Base-by-base conservation (phyloP, 2,888 invertebrate genomes). In the Spodoptera littoralis region DNA sequence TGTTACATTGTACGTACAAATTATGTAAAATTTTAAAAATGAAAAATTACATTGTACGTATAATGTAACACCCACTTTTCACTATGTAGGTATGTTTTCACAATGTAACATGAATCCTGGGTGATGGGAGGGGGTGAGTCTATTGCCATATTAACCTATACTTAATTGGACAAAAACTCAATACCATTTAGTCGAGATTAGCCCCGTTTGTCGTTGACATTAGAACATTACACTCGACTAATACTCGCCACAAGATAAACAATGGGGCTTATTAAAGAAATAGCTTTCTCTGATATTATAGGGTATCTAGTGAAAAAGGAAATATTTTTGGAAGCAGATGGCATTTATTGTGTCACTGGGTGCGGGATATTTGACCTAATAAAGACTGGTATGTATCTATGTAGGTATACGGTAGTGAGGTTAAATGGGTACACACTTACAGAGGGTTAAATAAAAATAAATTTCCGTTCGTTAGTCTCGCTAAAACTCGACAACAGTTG, bases 321-420 rank as follows among this genome's bases (percentile, higher is more conserved):
- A 64, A 76, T 65, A 76, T 70, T 68, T 60, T 58, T 51, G 50
- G 76, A 45, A 49, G 53, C 76, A 78, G 62, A 63, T 76, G 76
- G 58, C 58, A 22, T 65, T 71, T 76, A 76, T 62, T 50, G 69
- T 42, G 52, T 49, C 46, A 56, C 46, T 47, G 52, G 44, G 60
- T 60, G 61, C 57, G 52, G 63, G 67, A 70, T 78, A 76, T 78
- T 74, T 75, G 78, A 70, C 58, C 60, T 62, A 74, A 77, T 77
- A 70, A 66, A 64, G 50, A 53, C 47, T 22, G 43, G 8, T 44
- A 42, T 42, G 30, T 13, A 46, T 13, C 11, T 45, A 43, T 48
- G n/a, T 64, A n/a, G n/a, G n/a, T n/a, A 44, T 44, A 41, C 27
- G 45, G 41, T 48, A 12, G 24, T n/a, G 45, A 13, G 36, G 9